phyloP scores from a whole-genome alignment of 2,797 vertebrate species.

The Galago senegalensis region DNA sequence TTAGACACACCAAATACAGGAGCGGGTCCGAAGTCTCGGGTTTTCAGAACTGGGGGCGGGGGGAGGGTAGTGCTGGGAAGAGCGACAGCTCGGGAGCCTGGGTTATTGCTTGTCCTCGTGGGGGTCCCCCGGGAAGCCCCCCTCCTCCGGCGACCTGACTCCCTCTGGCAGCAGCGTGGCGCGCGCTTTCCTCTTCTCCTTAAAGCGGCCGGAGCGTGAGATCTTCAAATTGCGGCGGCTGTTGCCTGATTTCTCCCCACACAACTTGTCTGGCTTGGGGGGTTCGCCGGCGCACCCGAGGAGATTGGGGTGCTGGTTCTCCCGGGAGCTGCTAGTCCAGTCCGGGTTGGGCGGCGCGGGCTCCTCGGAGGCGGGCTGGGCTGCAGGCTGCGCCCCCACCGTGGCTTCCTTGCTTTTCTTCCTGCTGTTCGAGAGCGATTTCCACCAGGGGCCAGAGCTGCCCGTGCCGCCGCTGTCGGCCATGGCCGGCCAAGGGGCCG shows the following conservation, averaged over 20 bases:
- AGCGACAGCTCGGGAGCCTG: neutral
- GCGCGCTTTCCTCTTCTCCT: constrained; percentile 93
- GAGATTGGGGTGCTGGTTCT: constrained; percentile 81
- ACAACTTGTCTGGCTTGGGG: constrained; percentile 82
- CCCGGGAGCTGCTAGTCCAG: constrained; percentile 77
- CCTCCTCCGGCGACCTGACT: constrained; percentile 89
- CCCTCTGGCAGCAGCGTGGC: constrained; percentile 92
- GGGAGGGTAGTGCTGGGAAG: neutral
- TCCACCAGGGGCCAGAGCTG: constrained; percentile 93
- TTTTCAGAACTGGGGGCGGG: neutral
- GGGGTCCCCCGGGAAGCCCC: constrained; percentile 61
- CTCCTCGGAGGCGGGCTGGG: constrained; percentile 62
- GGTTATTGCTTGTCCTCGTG: constrained; percentile 88
- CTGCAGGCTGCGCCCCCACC: constrained; percentile 75
- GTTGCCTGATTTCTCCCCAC: constrained; percentile 90
- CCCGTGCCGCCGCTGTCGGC: constrained; percentile 85
- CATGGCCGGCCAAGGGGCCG: constrained; percentile 85
- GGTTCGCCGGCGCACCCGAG: constrained; percentile 89
- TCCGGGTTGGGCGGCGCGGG: constrained; percentile 69
- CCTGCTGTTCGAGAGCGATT: constrained; percentile 90
- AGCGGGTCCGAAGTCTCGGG: neutral
- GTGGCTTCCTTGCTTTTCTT: constrained; percentile 92
- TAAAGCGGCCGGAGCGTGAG: constrained; percentile 96
- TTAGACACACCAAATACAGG: neutral
- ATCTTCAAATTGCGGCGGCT: constrained; percentile 95